phyloP scores from a whole-genome alignment of 2,797 vertebrate genomes.

The Gila robusta region DNA sequence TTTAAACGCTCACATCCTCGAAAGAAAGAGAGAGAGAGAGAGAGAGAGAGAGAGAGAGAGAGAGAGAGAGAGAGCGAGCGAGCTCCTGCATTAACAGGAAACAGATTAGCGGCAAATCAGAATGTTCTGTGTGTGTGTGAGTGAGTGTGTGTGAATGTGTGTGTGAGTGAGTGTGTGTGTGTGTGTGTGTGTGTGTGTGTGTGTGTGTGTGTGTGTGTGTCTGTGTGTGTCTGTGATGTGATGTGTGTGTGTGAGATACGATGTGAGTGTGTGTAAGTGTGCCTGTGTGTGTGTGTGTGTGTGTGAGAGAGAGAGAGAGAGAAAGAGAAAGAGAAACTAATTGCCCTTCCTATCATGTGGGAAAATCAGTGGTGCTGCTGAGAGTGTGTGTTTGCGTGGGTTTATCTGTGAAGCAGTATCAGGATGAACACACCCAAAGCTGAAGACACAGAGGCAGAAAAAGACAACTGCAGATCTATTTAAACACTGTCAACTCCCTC shows the following conservation, averaged over 20 bases:
- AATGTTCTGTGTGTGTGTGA: too few species aligned
- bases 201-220: too few species aligned
- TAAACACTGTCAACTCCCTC: background rate
- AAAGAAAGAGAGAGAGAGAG: background rate
- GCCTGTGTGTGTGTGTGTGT: too few species aligned
- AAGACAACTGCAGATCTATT: conserved; percentile 10
- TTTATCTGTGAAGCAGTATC: conserved; percentile 51
- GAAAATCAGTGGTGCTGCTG: conserved; percentile 55
- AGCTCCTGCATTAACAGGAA: conserved; percentile 30
- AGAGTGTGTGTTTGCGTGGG: conserved; percentile 11
- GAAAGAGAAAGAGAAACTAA: conserved; percentile 15
- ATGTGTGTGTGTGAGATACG: too few species aligned
- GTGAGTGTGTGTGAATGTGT: too few species aligned
- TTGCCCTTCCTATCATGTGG: conserved; percentile 56
- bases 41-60: too few species aligned
- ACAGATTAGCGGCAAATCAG: conserved; percentile 16
- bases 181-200: too few species aligned
- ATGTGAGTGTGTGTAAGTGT: too few species aligned
- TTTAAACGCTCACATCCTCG: conserved; percentile 23
- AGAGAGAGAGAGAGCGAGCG: background rate
- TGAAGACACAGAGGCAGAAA: conserved; percentile 18
- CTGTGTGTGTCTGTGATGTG: too few species aligned
- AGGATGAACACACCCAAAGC: conserved; percentile 27
- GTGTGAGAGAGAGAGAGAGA: background rate
- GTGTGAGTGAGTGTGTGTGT: too few species aligned